A percentile compares a stretch with the other conserved stretches of the same genome.
Conservation (phyloP, 35 echinoderm and acorn worm species). For the Anneissia japonica region DNA sequence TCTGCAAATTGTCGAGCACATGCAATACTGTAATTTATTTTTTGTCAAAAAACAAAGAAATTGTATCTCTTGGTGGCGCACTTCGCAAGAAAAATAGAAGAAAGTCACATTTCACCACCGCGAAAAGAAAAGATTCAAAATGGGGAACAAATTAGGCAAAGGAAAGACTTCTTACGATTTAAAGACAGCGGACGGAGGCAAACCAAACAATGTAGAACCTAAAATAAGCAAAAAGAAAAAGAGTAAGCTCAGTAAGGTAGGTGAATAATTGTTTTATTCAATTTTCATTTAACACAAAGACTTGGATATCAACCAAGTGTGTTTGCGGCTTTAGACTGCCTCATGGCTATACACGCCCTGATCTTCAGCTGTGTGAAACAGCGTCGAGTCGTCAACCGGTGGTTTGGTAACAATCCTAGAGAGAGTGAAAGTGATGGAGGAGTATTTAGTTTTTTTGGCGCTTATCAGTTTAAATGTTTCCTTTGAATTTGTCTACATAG, state of each 20-base stretch:
- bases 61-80: not conserved
- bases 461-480: no score
- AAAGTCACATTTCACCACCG: not conserved
- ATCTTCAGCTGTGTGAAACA: not conserved
- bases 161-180: not conserved
- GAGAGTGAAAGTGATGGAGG: no score
- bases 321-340: not conserved
- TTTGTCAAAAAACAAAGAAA: constrained; percentile 2
- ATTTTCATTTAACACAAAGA: not conserved
- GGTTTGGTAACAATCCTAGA: not conserved
- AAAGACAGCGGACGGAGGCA: not conserved
- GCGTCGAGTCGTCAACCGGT: not conserved
- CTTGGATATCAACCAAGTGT: no score
- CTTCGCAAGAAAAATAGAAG: not conserved
- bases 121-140: not conserved
- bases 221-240: not conserved
- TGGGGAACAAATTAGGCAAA: not conserved
- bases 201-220: not conserved
- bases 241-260: not conserved
- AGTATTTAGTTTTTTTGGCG: no score
- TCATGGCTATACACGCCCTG: not conserved
- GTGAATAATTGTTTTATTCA: not conserved
- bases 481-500: no score
- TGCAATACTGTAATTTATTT: no score
- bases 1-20: no score